Conservation (phyloP, 2,797 vertebrate species). For the Enteromius trimaculatus region DNA sequence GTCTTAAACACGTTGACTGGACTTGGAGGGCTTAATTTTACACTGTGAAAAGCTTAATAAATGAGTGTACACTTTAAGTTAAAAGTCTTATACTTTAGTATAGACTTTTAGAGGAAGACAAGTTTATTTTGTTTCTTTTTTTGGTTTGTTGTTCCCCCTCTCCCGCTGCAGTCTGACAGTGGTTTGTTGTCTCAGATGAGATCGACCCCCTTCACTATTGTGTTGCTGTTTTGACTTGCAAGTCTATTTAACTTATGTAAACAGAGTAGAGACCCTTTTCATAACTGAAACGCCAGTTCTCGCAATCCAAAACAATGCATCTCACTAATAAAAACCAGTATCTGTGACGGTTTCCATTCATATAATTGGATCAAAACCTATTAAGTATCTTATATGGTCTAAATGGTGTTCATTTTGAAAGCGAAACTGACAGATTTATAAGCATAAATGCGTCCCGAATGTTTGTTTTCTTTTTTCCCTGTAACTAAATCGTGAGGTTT, state of each 20-base stretch:
- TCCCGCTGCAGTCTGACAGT: background rate
- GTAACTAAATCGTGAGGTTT: background rate
- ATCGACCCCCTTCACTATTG: slow-evolving; percentile 28
- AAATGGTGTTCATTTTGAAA: background rate
- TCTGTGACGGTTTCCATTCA: background rate
- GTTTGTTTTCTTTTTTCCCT: background rate
- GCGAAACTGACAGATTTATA: background rate
- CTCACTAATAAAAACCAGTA: background rate
- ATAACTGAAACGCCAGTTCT: background rate
- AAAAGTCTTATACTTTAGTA: background rate
- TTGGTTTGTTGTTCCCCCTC: background rate
- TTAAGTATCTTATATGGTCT: background rate
- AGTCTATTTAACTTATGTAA: slow-evolving; percentile 43
- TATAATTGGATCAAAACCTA: background rate
- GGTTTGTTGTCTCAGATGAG: slow-evolving; percentile 29
- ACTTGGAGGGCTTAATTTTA: background rate
- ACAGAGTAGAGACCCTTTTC: slow-evolving; percentile 4
- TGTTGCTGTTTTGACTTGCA: slow-evolving; percentile 36
- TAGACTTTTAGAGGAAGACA: background rate
- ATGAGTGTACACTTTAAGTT: background rate
- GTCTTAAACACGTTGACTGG: background rate
- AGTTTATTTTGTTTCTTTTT: background rate
- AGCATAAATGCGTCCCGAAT: background rate
- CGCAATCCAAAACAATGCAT: background rate
- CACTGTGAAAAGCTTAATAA: background rate